These are phyloP conservation scores for Leptopilina boulardi DNA, from an alignment of 1,140 invertebrate species.

Conservation along the genomic window DNA sequence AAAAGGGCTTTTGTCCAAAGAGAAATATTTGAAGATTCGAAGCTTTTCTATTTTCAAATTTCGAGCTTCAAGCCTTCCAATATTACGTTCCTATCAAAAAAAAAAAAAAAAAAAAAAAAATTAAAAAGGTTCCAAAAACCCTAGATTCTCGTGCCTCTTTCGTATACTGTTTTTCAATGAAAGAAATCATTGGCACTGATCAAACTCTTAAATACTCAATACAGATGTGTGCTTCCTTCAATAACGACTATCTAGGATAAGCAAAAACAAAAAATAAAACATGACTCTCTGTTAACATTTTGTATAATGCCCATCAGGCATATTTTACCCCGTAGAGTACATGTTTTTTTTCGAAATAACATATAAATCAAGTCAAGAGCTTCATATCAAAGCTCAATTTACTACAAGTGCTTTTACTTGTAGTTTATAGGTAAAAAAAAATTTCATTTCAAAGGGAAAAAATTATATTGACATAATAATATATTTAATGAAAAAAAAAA, in stretches of 20 bases:
- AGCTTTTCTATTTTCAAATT: not conserved
- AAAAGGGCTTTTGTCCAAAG: not conserved
- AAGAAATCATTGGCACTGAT: slow-evolving; percentile 1
- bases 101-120: no score
- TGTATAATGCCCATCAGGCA: slow-evolving; percentile 27
- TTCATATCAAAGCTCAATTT: slow-evolving; percentile 42
- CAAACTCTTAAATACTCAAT: slow-evolving; percentile 40
- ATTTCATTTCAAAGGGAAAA: slow-evolving; percentile 44
- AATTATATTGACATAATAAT: not conserved
- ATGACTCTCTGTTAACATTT: slow-evolving; percentile 18
- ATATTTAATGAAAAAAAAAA: slow-evolving; percentile 22
- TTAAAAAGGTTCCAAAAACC: not conserved
- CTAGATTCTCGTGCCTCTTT: slow-evolving; percentile 6
- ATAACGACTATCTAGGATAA: slow-evolving; percentile 44
- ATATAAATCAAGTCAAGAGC: not conserved
- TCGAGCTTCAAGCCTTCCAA: not conserved
- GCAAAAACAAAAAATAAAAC: slow-evolving; percentile 13
- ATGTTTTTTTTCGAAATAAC: slow-evolving; percentile 35
- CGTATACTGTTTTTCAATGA: not conserved
- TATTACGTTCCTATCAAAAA: not conserved
- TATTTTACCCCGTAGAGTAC: slow-evolving; percentile 6
- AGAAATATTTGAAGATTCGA: not conserved
- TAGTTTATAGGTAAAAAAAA: slow-evolving; percentile 35
- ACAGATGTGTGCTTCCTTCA: slow-evolving; percentile 56
- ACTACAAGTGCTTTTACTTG: slow-evolving; percentile 48